Evolutionary conservation across 2,113 vertebrate genomes (phyloP).

Genomic region (Rana temporaria): DNA sequence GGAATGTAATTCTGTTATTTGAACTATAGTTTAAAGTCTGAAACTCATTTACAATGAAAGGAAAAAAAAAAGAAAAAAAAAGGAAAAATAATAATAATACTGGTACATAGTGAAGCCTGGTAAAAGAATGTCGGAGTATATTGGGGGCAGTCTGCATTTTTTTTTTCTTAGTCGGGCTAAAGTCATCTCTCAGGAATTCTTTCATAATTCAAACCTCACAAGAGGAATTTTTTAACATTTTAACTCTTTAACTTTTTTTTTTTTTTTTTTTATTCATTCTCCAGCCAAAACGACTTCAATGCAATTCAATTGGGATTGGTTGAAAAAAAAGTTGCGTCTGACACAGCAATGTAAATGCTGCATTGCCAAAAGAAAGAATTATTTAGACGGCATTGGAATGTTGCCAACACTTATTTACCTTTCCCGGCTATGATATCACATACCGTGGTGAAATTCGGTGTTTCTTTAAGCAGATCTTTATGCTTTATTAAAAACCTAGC

Average conservation of each 20-base stretch:
- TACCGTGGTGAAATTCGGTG: too few relatives aligned
- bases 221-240: conserved; percentile 10
- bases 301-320: not conserved
- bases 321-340: not conserved
- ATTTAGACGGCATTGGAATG: not conserved
- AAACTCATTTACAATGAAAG: conserved; percentile 39
- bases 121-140: conserved; percentile 31
- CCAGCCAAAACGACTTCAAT: conserved; percentile 4
- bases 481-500: too few relatives aligned
- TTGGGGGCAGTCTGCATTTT: conserved; percentile 32
- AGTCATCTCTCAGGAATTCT: conserved; percentile 43
- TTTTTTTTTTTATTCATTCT: conserved; percentile 8
- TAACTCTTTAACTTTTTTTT: conserved; percentile 8
- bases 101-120: conserved; percentile 25
- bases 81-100: not conserved
- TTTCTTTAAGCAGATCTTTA: too few relatives aligned
- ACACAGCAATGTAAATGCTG: not conserved
- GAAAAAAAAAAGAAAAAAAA: conserved; percentile 7
- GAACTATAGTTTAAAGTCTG: conserved; percentile 29
- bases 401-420: not conserved
- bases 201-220: conserved; percentile 45
- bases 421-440: too few relatives aligned
- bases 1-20: conserved; percentile 58
- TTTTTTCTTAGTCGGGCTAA: conserved; percentile 16
- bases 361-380: not conserved